Evolutionary conservation across 2,113 vertebrate species (phyloP).

Genomic region (Mesocricetus auratus): DNA sequence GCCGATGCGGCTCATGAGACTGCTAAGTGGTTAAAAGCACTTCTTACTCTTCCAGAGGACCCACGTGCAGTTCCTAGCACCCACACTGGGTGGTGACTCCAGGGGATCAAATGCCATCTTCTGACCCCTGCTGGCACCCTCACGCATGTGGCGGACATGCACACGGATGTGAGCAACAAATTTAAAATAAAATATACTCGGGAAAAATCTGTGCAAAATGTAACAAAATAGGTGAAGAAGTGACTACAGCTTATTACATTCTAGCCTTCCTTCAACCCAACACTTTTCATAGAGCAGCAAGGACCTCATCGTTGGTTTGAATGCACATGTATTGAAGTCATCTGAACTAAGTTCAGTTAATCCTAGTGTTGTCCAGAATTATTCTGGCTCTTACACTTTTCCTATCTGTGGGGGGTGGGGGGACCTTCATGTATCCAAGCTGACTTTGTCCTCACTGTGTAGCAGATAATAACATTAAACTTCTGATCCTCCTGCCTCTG

Average conservation of each 20-base stretch:
- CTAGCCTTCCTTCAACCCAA: not conserved
- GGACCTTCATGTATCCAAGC: not conserved
- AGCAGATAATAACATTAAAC: too few species aligned
- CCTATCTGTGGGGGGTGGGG: too few species aligned
- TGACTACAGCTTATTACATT: not conserved
- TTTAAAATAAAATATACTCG: conserved; percentile 82
- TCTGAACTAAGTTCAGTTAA: not conserved
- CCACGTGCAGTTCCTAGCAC: not conserved
- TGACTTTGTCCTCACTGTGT: not conserved
- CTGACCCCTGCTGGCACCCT: not conserved
- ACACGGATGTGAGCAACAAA: not conserved
- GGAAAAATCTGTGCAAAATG: conserved; percentile 76
- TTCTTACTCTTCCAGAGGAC: not conserved
- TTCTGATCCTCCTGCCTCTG: not conserved
- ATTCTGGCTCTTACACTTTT: not conserved
- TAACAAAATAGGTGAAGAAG: not conserved
- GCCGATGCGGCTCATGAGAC: conserved; percentile 49
- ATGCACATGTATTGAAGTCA: not conserved
- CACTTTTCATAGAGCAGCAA: not conserved
- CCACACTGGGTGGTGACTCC: not conserved
- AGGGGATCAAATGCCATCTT: not conserved
- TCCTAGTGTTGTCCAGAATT: not conserved
- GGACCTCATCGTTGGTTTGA: not conserved
- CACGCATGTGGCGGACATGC: conserved; percentile 67
- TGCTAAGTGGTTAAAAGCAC: not conserved